Conservation (phyloP, 2,888 invertebrate species). For the Melinaea menophilus region DNA sequence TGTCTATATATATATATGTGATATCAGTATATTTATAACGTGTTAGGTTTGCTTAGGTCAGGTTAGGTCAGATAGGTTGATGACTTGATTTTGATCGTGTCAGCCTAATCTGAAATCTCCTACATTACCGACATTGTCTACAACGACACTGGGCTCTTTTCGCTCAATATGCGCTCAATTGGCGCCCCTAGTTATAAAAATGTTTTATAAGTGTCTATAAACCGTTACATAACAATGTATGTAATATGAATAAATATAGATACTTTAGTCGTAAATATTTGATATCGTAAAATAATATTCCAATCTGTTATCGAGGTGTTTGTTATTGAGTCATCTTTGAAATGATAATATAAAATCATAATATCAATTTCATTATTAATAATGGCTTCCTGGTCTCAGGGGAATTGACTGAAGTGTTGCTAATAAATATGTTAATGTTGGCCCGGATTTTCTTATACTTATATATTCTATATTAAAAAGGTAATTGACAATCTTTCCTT, state of each 20-base stretch:
- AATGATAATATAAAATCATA: slow-evolving; percentile 47
- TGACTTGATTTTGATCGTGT: neutral
- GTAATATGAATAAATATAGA: neutral
- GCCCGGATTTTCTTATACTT: slow-evolving; percentile 70
- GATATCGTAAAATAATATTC: neutral
- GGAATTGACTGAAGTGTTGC: slow-evolving; percentile 28
- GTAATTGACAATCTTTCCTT: slow-evolving; percentile 49
- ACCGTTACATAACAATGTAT: too few species aligned
- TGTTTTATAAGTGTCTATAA: too few species aligned
- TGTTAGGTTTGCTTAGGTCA: too few species aligned
- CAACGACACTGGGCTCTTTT: too few species aligned
- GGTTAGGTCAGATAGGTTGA: neutral
- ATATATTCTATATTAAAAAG: slow-evolving; percentile 51
- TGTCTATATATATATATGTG: too few species aligned
- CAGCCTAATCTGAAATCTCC: too few species aligned
- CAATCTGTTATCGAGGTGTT: neutral
- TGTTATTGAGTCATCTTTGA: slow-evolving; percentile 7
- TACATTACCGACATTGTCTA: too few species aligned
- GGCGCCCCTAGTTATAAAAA: too few species aligned
- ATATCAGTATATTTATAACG: too few species aligned
- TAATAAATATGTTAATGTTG: slow-evolving; percentile 62
- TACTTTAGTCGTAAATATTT: neutral
- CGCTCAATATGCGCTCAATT: too few species aligned
- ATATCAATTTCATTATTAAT: slow-evolving; percentile 53
- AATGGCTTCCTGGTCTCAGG: slow-evolving; percentile 45